Conservation (phyloP, 2,888 invertebrate genomes). For the Rhagonycha fulva region DNA sequence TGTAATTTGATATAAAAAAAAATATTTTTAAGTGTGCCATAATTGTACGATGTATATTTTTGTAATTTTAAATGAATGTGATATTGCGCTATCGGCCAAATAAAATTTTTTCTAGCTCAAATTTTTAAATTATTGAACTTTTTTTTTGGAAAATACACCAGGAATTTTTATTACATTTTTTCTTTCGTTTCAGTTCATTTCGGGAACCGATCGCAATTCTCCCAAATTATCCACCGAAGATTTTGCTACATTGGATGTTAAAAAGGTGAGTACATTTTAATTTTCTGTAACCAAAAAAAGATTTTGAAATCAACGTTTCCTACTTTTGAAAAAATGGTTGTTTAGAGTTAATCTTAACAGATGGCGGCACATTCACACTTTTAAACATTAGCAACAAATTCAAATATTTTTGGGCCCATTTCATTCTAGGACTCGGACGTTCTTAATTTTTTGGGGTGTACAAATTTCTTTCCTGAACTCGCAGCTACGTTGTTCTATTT, state of each 20-base stretch:
- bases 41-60: background rate
- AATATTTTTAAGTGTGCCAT: too few species aligned
- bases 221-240: background rate
- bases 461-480: background rate
- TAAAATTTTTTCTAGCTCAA: background rate
- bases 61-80: background rate
- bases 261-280: slow-evolving; percentile 4
- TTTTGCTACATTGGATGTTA: background rate
- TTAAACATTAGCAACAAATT: background rate
- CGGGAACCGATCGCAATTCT: slow-evolving; percentile 1
- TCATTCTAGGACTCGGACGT: background rate
- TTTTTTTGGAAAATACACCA: background rate
- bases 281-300: too few species aligned
- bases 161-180: background rate
- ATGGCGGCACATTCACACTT: background rate
- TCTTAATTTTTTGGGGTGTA: background rate
- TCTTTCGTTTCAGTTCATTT: slow-evolving; percentile 13
- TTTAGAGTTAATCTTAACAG: background rate
- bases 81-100: background rate
- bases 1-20: background rate
- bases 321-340: background rate
- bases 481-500: too few species aligned
- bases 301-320: too few species aligned
- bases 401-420: background rate
- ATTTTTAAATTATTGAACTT: background rate